Conservation (phyloP, 2,888 invertebrate genomes). For the Eupithecia inturbata region DNA sequence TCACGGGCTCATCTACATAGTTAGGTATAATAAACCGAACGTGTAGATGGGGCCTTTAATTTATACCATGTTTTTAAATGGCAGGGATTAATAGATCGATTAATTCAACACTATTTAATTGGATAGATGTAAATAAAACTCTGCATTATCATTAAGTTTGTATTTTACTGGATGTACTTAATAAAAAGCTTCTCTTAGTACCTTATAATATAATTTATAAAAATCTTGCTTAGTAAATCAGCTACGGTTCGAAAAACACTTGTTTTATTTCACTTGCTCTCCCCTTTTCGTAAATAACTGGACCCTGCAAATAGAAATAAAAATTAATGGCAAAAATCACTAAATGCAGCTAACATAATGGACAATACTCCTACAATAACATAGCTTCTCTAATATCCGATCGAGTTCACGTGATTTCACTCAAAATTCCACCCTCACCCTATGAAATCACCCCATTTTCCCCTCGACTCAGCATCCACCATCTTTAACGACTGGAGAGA, state of each 20-base stretch:
- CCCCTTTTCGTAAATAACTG: slow-evolving; percentile 2
- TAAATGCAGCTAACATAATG: slow-evolving; percentile 23
- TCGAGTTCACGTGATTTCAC: slow-evolving; percentile 60
- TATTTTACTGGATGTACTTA: no score
- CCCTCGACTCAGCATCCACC: slow-evolving; percentile 75
- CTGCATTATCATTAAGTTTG: no score
- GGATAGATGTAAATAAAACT: no score
- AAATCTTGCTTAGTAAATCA: neutral
- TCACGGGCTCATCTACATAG: no score
- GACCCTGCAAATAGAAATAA: slow-evolving; percentile 6
- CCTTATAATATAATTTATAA: neutral
- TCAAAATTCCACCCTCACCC: slow-evolving; percentile 67
- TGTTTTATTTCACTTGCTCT: neutral
- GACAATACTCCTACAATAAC: slow-evolving; percentile 20
- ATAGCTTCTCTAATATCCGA: slow-evolving; percentile 64
- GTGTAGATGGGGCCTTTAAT: no score
- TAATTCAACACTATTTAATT: no score
- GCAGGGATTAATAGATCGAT: no score
- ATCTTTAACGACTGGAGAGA: slow-evolving; percentile 63
- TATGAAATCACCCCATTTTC: slow-evolving; percentile 62
- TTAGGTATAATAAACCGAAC: no score
- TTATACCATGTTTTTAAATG: no score
- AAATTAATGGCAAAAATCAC: slow-evolving; percentile 8
- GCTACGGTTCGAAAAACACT: neutral
- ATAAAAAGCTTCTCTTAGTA: no score